Evolutionary conservation across 2,797 vertebrate species (phyloP), one percentile per base, ranked within the genome.

Genomic region (Smutsia gigantea): DNA sequence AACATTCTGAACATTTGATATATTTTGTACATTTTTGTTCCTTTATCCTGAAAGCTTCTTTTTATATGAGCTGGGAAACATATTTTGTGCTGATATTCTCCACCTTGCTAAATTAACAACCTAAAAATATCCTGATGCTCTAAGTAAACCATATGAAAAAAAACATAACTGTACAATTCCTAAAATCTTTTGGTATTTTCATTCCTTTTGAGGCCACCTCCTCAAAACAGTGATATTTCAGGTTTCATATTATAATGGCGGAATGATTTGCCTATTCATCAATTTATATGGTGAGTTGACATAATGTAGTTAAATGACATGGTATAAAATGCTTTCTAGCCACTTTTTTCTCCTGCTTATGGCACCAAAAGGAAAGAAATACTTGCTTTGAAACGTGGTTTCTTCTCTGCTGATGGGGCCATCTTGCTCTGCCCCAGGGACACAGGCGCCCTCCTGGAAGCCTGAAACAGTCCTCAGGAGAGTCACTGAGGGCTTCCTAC

Each of bases 241-340:
- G 55, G 18, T 64, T 90, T 79, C 37, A 34, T 29, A 5, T 49
- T 72, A 79, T 7, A 84, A 92, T 71, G n/a, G 55, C 34, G 84
- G 87, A 87, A 87, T 87, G 9, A 77, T 79, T 95, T 90, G 39
- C 34, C 21, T 66, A n/a, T 74, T 83, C n/a, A 53, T 79, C 57
- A 59, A 21, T 85, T 81, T 72, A 72, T 17, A 29, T 4, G 4
- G 17, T 61, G 31, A 85, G 18, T 51, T 61, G 31, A 97, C 87
- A 88, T 71, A 87, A 90, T 64, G 7, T 71, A 17, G 21, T 93
- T 95, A 92, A 75, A 64, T 81, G 51, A 42, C 29, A 57, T 37
- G 29, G 31, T 15, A 78, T 87, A 42, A 92, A 82, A 46, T 29
- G 3, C n/a, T 34, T 46, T 84, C 14, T 77, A 63, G 21, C 23